phyloP scores from a whole-genome alignment of 2,888 invertebrate genomes.

The Harpagoxenus sublaevis region DNA sequence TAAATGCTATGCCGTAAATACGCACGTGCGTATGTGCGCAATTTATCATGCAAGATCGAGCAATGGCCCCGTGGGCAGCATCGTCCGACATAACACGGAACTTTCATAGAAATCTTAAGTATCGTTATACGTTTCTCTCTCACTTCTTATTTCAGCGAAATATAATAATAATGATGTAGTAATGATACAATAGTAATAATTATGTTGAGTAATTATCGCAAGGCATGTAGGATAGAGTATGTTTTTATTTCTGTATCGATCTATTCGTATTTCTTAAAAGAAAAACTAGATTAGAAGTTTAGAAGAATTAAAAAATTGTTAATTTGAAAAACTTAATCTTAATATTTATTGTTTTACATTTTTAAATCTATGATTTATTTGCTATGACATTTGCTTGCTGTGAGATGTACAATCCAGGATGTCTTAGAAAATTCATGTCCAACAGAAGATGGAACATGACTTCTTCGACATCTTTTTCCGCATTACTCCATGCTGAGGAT shows the following conservation, averaged over 20 bases:
- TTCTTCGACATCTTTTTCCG: slow-evolving; percentile 34
- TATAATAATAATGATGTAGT: slow-evolving; percentile 26
- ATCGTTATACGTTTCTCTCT: slow-evolving; percentile 64
- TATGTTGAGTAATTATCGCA: not conserved
- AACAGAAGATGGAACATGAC: not conserved
- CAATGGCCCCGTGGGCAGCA: slow-evolving; percentile 52
- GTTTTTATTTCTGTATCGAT: not conserved
- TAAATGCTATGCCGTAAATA: slow-evolving; percentile 69
- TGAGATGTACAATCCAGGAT: not conserved
- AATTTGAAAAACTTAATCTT: not conserved
- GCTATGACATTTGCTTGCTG: not conserved
- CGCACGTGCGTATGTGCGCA: slow-evolving; percentile 71
- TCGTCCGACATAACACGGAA: slow-evolving; percentile 76
- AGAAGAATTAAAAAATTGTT: not conserved
- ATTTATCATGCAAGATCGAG: slow-evolving; percentile 78
- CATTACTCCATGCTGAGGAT: slow-evolving; percentile 20
- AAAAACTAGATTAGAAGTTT: not conserved
- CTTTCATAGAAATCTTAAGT: slow-evolving; percentile 76
- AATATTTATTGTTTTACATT: not conserved
- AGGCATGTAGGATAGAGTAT: not conserved
- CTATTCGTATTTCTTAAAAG: not conserved
- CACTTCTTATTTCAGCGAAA: slow-evolving; percentile 50
- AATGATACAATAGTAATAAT: not conserved
- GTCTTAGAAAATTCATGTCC: not conserved
- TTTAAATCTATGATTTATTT: not conserved